Evolutionary conservation across 53 echinoderm and acorn worm species (phyloP).

Genomic region (Echinometra lucunter): DNA sequence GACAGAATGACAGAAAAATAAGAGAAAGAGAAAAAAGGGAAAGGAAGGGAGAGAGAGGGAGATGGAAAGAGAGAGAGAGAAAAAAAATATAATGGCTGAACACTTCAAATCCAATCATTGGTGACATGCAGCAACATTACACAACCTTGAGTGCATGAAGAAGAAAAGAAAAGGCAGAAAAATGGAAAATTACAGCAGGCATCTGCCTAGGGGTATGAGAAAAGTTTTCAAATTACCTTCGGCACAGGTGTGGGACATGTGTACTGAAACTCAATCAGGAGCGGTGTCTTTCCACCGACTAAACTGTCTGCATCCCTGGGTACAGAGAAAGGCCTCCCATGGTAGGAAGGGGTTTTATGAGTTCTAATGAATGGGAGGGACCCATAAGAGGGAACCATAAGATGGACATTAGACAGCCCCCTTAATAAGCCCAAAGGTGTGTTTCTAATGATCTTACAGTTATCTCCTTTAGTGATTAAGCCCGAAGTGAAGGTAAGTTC

Average conservation of each 20-base stretch:
- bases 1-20: neutral
- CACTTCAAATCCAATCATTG: conserved; percentile 7
- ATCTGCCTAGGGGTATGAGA: conserved; percentile 53
- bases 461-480: neutral
- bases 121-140: conserved; percentile 53
- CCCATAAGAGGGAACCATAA: neutral
- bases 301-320: conserved; percentile 2
- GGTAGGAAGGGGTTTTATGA: neutral
- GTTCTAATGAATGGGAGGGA: neutral
- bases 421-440: neutral
- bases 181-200: conserved; percentile 20
- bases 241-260: conserved; percentile 61
- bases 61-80: neutral
- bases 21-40: neutral
- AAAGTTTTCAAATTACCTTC: conserved; percentile 59
- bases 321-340: neutral
- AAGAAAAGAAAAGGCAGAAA: neutral
- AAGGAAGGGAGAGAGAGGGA: neutral
- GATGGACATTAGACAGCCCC: neutral
- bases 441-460: neutral
- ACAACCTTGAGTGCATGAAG: conserved; percentile 9
- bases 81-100: neutral
- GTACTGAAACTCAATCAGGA: conserved; percentile 45
- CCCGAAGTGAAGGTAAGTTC: neutral
- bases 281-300: conserved; percentile 3